Conservation (phyloP, 2,888 invertebrate species). For the Platypus cylindrus region DNA sequence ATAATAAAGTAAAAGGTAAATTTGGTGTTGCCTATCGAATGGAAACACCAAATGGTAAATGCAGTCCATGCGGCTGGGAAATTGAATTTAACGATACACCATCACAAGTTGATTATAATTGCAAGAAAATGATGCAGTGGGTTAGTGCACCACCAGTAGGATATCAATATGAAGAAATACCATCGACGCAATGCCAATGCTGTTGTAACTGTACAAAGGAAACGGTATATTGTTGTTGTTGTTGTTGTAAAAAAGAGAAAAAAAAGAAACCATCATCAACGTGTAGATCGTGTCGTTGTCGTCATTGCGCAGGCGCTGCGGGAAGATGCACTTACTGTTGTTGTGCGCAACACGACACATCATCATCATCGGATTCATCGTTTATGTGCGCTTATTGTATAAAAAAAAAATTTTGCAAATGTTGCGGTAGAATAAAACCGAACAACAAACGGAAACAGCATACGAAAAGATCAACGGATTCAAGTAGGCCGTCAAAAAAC, state of each 20-base stretch:
- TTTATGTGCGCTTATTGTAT: too few relatives aligned
- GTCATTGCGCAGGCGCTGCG: conserved; percentile 5
- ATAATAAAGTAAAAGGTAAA: conserved; percentile 24
- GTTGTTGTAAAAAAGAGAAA: not conserved
- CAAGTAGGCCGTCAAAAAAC: conserved; percentile 12
- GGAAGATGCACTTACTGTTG: conserved; percentile 6
- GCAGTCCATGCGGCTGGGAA: conserved; percentile 30
- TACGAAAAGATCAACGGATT: not conserved
- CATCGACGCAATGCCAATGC: too few relatives aligned
- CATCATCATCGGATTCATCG: too few relatives aligned
- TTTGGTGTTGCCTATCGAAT: conserved; percentile 31
- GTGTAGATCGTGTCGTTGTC: conserved; percentile 4
- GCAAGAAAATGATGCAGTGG: conserved; percentile 29
- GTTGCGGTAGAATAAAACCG: conserved; percentile 1
- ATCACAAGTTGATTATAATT: conserved; percentile 26
- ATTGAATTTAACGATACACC: conserved; percentile 31
- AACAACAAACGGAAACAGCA: not conserved
- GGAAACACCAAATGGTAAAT: conserved; percentile 24
- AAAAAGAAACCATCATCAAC: not conserved
- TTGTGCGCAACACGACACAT: too few relatives aligned
- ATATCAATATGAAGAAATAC: too few relatives aligned
- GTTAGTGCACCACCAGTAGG: conserved; percentile 27
- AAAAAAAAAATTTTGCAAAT: too few relatives aligned
- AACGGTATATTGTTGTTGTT: conserved; percentile 1
- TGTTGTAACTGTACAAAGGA: not conserved